Base-by-base conservation (phyloP, 2,797 vertebrate genomes). In the Emydoidea blandingii region DNA sequence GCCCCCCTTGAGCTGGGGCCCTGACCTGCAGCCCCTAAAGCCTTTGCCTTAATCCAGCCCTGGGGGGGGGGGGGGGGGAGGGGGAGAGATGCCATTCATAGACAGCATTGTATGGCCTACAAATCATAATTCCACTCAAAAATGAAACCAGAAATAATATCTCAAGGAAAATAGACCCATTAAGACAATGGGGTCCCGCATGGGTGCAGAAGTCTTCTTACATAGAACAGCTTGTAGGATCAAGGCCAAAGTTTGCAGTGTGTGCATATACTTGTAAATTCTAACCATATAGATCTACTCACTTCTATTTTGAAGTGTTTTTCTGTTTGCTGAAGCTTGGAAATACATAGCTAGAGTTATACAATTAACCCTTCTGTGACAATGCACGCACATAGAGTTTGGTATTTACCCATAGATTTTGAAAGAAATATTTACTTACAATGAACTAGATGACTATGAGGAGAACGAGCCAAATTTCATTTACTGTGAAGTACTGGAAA, bases 401-500 rank as follows among this genome's bases (percentile, higher is more conserved):
- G 90, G 44, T 89, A 78, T 81, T 90, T 49, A 93, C 74, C 62
- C 83, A 76, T 50, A 94, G 53, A 86, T 95, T 94, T 91, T 90
- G 57, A 86, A 23, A 62, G 41, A 83, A 96, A 83, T 94, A 96
- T 96, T 96, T 94, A 93, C 78, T 85, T 90, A 53, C 15, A 90
- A 37, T 92, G 62, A 94, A 87, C 79, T 95, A 94, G 95, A 2
- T 93, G 81, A 90, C 49, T 93, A 88, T 94, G 86, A 79, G 50
- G 90, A 96, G 90, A 93, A 89, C 44, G 94, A 96, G 85, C 88
- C 88, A 83, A 86, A 82, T 94, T 94, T 81, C 85, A 87, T 57
- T 90, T 92, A 68, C 78, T 79, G 88, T 72, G 79, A 93, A 94
- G 90, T 16, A 87, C 83, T 31, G 90, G 49, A 81, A 91, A 92